These are phyloP conservation scores for Illadopsis cleaveri DNA, from an alignment of 2,113 vertebrate genomes.

Conservation along the genomic window DNA sequence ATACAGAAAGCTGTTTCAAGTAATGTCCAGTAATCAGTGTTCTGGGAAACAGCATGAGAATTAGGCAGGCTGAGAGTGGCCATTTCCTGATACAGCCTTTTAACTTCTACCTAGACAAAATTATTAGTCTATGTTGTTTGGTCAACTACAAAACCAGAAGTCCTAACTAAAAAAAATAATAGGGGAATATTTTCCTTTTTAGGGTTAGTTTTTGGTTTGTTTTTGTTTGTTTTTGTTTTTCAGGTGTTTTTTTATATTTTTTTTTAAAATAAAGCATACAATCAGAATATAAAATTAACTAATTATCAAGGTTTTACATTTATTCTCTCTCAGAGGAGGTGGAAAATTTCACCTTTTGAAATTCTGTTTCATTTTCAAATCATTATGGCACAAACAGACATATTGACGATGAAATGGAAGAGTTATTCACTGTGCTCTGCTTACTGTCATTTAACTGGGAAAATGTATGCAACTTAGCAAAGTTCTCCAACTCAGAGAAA, in stretches of 20 bases:
- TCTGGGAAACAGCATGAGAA: constrained; percentile 28
- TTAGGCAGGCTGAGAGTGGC: neutral
- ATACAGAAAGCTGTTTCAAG: constrained; percentile 11
- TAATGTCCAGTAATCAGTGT: neutral
- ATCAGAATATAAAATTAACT: neutral
- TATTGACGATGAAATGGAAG: neutral
- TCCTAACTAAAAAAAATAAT: constrained; percentile 1
- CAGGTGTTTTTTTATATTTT: too few relatives aligned
- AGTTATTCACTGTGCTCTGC: neutral
- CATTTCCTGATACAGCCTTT: constrained; percentile 39
- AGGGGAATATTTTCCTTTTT: neutral
- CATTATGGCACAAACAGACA: neutral
- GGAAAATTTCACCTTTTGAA: neutral
- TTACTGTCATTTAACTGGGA: constrained; percentile 11
- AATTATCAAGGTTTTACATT: neutral
- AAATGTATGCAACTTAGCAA: neutral
- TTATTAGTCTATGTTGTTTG: neutral
- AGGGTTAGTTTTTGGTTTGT: neutral
- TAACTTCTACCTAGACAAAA: neutral
- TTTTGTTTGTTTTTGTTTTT: neutral
- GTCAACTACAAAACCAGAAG: neutral
- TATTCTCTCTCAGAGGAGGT: neutral
- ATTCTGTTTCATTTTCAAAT: constrained; percentile 1
- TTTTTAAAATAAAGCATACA: neutral
- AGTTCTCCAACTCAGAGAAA: neutral